phyloP scores from a whole-genome alignment of 2,888 invertebrate species.

The Polylopha cassiicola region DNA sequence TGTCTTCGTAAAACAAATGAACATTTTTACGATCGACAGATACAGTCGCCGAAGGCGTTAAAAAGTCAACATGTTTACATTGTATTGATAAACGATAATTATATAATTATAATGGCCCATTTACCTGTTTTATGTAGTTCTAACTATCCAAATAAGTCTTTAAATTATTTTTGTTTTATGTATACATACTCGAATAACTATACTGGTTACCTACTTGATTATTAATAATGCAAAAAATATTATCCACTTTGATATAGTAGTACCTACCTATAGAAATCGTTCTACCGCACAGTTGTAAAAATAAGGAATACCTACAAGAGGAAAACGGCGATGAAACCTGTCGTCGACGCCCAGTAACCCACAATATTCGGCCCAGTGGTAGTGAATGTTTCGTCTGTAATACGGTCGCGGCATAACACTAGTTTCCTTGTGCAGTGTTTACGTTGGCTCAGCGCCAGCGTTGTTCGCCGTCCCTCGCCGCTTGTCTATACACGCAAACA shows the following conservation, averaged over 20 bases:
- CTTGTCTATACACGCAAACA: slow-evolving; percentile 58
- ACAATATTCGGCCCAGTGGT: slow-evolving; percentile 73
- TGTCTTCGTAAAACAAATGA: slow-evolving; percentile 18
- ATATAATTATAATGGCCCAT: too few species aligned
- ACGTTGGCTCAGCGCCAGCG: slow-evolving; percentile 68
- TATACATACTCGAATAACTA: too few species aligned
- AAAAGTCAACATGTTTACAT: slow-evolving; percentile 3
- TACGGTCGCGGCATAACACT: slow-evolving; percentile 76
- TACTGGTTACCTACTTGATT: too few species aligned
- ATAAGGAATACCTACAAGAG: slow-evolving; percentile 21
- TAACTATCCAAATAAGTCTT: too few species aligned
- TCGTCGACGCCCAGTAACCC: slow-evolving; percentile 67
- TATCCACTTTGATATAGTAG: too few species aligned
- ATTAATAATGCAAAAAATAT: too few species aligned
- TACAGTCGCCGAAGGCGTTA: slow-evolving; percentile 5
- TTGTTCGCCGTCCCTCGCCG: slow-evolving; percentile 63
- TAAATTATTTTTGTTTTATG: too few species aligned
- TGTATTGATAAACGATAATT: slow-evolving; percentile 6
- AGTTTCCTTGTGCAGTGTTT: slow-evolving; percentile 77
- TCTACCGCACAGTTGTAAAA: slow-evolving; percentile 24
- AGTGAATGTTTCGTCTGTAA: slow-evolving; percentile 76
- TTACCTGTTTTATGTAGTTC: too few species aligned
- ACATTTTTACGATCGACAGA: slow-evolving; percentile 16
- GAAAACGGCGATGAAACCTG: slow-evolving; percentile 30
- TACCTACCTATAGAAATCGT: too few species aligned